These are phyloP conservation scores for Parazoanthus swiftii DNA, from an alignment of 92 coral and sea anemone species.

Conservation along the genomic window DNA sequence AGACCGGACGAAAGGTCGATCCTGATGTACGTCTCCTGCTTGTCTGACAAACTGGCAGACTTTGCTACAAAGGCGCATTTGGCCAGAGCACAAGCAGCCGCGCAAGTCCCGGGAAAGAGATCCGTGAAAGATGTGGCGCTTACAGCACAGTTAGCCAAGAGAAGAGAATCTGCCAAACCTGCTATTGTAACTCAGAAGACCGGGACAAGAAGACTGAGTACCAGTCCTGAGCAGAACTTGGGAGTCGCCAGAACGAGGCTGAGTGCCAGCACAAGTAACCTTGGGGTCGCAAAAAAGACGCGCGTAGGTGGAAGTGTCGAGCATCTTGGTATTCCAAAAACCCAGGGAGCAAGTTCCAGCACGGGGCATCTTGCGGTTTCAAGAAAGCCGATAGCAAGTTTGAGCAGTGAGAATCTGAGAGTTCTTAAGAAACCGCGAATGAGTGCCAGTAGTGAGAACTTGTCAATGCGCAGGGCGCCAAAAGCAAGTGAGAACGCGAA, in stretches of 20 bases:
- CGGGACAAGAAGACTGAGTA: background rate
- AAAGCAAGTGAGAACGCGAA: slow-evolving; percentile 9
- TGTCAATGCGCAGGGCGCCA: slow-evolving; percentile 9
- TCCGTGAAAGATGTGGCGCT: slow-evolving; percentile 53
- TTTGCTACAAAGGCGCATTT: slow-evolving; percentile 45
- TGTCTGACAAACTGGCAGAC: slow-evolving; percentile 72
- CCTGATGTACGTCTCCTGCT: slow-evolving; percentile 71
- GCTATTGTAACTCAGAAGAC: slow-evolving; percentile 27
- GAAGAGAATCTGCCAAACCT: slow-evolving; percentile 32
- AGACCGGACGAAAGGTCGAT: slow-evolving; percentile 85
- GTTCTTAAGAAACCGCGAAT: slow-evolving; percentile 13
- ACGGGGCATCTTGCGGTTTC: slow-evolving; percentile 25
- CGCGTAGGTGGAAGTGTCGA: background rate
- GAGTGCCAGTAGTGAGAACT: slow-evolving; percentile 38
- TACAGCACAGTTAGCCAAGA: slow-evolving; percentile 43
- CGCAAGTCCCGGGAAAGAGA: slow-evolving; percentile 59
- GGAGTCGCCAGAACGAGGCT: background rate
- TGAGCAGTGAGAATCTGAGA: slow-evolving; percentile 23
- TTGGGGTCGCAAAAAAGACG: background rate
- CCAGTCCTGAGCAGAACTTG: slow-evolving; percentile 3
- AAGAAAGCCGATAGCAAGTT: slow-evolving; percentile 12
- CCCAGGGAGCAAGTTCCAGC: slow-evolving; percentile 2
- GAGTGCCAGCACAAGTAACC: slow-evolving; percentile 30
- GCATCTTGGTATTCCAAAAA: background rate
- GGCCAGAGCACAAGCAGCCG: slow-evolving; percentile 58